phyloP scores from a whole-genome alignment of 2,113 vertebrate species.

The Corythornis cristatus region DNA sequence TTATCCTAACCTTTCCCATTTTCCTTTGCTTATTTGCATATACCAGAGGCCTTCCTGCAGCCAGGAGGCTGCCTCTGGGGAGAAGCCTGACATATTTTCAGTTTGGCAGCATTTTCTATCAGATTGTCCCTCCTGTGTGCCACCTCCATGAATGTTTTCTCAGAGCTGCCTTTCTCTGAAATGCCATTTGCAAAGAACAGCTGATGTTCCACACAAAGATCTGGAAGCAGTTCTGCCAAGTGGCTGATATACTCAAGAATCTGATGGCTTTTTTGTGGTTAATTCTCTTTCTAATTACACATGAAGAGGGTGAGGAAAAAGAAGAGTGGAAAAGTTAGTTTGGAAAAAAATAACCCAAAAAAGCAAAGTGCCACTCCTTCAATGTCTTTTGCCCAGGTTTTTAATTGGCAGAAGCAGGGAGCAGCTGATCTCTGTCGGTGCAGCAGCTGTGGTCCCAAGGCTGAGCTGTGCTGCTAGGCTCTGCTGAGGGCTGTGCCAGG shows the following conservation, averaged over 20 bases:
- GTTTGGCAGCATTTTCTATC: not conserved
- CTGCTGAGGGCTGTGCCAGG: not conserved
- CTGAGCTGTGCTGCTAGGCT: not conserved
- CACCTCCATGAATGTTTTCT: not conserved
- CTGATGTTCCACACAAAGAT: fast-evolving
- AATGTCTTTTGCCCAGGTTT: not conserved
- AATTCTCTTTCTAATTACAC: not conserved
- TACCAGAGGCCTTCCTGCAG: not conserved
- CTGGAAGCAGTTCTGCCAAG: not conserved
- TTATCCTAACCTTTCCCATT: not conserved
- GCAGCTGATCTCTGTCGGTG: not conserved
- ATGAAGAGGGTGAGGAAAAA: not conserved
- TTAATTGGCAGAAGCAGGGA: not conserved
- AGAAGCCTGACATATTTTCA: not conserved
- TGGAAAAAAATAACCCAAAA: too few species aligned
- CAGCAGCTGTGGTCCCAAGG: fast-evolving
- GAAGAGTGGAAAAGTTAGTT: not conserved
- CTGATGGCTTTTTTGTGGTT: not conserved
- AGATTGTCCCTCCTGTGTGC: not conserved
- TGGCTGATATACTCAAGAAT: not conserved
- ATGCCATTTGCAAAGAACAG: not conserved
- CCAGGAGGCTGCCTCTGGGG: not conserved
- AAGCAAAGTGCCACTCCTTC: not conserved
- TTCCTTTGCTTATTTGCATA: not conserved
- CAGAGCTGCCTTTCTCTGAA: not conserved